Conservation (phyloP, 2,113 vertebrate genomes). For the Peromyscus leucopus region DNA sequence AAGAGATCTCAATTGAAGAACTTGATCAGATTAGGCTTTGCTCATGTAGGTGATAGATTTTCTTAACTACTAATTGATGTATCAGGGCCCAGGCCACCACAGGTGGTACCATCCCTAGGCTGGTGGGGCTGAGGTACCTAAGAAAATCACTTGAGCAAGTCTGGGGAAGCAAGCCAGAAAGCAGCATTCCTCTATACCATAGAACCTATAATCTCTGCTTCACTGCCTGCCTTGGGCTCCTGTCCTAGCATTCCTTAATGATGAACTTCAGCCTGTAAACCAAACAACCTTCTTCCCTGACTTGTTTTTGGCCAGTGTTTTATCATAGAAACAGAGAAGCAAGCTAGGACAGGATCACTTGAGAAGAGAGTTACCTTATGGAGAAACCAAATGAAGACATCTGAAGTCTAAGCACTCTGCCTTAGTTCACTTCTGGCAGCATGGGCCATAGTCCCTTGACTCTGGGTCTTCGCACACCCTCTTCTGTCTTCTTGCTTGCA, state of each 20-base stretch:
- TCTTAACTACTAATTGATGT: neutral
- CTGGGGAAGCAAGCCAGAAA: neutral
- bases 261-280: neutral
- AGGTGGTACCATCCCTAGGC: neutral
- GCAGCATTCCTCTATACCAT: too few species aligned
- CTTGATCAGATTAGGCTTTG: neutral
- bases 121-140: neutral
- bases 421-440: neutral
- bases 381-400: constrained; percentile 20
- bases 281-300: accelerated
- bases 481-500: neutral
- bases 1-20: neutral
- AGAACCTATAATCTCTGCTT: neutral
- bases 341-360: neutral
- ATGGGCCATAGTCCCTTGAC: neutral
- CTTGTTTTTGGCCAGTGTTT: neutral
- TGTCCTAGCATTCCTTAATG: neutral
- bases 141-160: neutral
- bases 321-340: neutral
- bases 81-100: neutral
- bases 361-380: neutral
- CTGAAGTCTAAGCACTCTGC: neutral
- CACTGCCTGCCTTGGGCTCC: neutral
- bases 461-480: neutral
- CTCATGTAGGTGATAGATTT: neutral